phyloP scores from a whole-genome alignment of 2,888 invertebrate genomes.

The Dysmachus trigonus region DNA sequence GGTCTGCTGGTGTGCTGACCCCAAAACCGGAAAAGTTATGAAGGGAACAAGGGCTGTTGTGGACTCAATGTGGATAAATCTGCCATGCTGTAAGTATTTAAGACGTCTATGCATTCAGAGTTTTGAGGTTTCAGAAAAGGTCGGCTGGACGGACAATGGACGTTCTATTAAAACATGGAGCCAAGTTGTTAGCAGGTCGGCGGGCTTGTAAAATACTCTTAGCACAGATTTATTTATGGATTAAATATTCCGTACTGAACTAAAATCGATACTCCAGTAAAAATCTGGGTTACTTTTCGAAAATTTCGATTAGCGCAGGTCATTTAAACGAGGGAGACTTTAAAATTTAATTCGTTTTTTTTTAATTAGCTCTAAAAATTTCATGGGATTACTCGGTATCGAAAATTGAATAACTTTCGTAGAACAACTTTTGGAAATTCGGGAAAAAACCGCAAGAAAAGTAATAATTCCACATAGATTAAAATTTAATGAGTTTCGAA shows the following conservation, averaged over 20 bases:
- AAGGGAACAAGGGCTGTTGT: conserved; percentile 67
- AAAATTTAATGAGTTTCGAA: no score
- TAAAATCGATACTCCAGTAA: not conserved
- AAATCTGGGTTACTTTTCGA: not conserved
- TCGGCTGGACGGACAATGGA: not conserved
- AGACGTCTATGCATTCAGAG: not conserved
- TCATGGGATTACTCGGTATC: no score
- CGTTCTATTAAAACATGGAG: not conserved
- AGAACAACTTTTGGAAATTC: no score
- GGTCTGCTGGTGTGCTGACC: conserved; percentile 75
- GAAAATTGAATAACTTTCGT: no score
- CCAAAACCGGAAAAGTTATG: conserved; percentile 69
- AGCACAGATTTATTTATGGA: not conserved
- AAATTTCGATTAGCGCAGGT: not conserved
- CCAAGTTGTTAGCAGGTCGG: not conserved
- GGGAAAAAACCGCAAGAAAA: no score
- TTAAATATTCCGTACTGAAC: not conserved
- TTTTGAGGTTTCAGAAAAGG: not conserved
- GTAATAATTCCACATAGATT: no score
- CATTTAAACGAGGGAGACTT: not conserved
- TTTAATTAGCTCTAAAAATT: not conserved
- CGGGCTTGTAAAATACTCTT: not conserved
- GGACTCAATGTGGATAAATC: conserved; percentile 67
- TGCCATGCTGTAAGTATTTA: conserved; percentile 73
- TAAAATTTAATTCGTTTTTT: not conserved